Evolutionary conservation across 2,888 invertebrate genomes (phyloP).

Genomic region (Pherbina coryleti): DNA sequence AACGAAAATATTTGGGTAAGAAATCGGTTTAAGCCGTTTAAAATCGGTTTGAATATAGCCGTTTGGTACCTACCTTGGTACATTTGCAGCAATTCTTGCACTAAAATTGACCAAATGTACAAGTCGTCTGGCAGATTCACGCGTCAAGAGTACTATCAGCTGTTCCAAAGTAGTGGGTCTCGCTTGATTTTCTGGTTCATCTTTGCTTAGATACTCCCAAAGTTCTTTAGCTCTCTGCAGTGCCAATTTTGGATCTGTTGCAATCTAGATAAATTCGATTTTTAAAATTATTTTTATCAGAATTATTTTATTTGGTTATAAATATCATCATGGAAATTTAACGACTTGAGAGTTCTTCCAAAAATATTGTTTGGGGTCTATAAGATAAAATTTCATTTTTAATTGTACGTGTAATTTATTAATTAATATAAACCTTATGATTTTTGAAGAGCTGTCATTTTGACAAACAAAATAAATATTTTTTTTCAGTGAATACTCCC

Average conservation of each 20-base stretch:
- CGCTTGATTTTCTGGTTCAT: conserved; percentile 89
- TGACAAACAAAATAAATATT: no score
- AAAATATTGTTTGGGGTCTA: no score
- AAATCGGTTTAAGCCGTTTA: no score
- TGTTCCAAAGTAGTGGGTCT: conserved; percentile 84
- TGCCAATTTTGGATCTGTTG: conserved; percentile 82
- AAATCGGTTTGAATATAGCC: no score
- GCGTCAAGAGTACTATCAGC: conserved; percentile 78
- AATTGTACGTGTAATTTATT: no score
- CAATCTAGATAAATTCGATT: conserved; percentile 72
- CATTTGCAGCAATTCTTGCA: conserved; percentile 72
- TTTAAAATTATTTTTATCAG: not conserved
- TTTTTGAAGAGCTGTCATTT: no score
- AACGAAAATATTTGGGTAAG: no score
- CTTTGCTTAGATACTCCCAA: conserved; percentile 78
- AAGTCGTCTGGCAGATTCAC: conserved; percentile 82
- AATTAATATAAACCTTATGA: no score
- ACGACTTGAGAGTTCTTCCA: no score
- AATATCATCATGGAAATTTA: no score
- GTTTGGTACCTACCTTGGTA: conserved; percentile 72
- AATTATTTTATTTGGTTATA: not conserved
- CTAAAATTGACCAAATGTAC: conserved; percentile 85
- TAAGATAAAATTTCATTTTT: no score
- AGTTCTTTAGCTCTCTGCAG: conserved; percentile 80
- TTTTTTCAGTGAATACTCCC: no score